Conservation (phyloP, 2,888 invertebrate genomes). For the Alloplasta piceator region DNA sequence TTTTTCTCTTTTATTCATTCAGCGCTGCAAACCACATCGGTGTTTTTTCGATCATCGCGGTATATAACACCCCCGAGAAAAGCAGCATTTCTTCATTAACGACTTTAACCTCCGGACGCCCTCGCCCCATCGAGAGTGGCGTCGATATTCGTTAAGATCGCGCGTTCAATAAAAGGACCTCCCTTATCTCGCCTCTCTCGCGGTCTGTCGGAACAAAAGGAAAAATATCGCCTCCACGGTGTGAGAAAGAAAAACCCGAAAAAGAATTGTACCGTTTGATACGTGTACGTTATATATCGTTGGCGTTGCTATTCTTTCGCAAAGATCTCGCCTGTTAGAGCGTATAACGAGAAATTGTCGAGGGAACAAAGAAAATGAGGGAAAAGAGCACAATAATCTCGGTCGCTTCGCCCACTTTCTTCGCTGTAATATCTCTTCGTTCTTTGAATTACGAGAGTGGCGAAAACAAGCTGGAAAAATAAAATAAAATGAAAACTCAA, state of each 20-base stretch:
- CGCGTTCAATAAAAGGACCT: conserved; percentile 23
- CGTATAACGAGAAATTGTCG: conserved; percentile 17
- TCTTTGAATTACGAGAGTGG: conserved; percentile 39
- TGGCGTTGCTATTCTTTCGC: conserved; percentile 25
- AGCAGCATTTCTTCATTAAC: conserved; percentile 52
- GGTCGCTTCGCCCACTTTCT: conserved; percentile 2
- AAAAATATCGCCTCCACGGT: background rate
- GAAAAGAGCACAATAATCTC: conserved; percentile 35
- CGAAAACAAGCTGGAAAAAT: conserved; percentile 33
- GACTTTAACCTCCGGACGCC: conserved; percentile 32
- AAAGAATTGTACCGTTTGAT: conserved; percentile 21
- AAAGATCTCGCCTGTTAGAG: conserved; percentile 16
- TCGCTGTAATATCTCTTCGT: conserved; percentile 54
- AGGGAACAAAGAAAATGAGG: background rate
- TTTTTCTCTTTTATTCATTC: background rate
- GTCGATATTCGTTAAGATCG: conserved; percentile 54
- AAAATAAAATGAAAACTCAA: conserved; percentile 21
- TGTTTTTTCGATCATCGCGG: conserved; percentile 7
- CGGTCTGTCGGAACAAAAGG: background rate
- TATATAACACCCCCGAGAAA: background rate
- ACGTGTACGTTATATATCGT: background rate
- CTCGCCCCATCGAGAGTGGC: conserved; percentile 16
- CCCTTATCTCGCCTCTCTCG: background rate
- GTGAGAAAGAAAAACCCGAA: conserved; percentile 11
- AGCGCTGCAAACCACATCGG: background rate